These are phyloP conservation scores for Arion vulgaris DNA, from an alignment of 1,140 invertebrate genomes.

Conservation along the genomic window DNA sequence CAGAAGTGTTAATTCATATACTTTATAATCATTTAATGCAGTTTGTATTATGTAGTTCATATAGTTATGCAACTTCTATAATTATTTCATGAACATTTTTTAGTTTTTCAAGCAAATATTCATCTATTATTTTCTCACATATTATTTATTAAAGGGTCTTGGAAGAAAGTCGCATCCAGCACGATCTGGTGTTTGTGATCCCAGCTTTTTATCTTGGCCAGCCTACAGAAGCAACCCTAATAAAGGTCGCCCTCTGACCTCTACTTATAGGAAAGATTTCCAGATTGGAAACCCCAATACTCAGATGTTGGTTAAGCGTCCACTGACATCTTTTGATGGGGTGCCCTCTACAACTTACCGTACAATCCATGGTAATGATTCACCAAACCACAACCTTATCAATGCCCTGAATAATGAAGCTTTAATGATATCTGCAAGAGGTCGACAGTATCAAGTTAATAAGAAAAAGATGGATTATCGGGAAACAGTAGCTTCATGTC, in stretches of 20 bases:
- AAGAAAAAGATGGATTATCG: constrained; percentile 46
- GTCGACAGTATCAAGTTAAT: constrained; percentile 54
- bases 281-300: constrained; percentile 35
- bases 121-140: no score
- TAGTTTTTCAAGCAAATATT: no score
- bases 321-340: constrained; percentile 65
- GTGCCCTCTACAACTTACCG: constrained; percentile 62
- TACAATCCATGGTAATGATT: constrained; percentile 59
- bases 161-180: constrained; percentile 60
- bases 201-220: constrained; percentile 65
- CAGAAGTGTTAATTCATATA: no score
- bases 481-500: constrained; percentile 66
- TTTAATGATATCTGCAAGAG: constrained; percentile 53
- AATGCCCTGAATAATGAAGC: constrained; percentile 62
- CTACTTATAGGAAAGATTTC: constrained; percentile 64
- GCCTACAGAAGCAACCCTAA: constrained; percentile 59
- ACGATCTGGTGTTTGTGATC: constrained; percentile 59
- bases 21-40: no score
- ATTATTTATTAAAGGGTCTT: constrained; percentile 67
- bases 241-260: constrained; percentile 53
- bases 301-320: constrained; percentile 57
- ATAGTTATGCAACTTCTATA: no score
- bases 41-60: no score
- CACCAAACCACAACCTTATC: constrained; percentile 57
- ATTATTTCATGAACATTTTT: no score